phyloP scores from a whole-genome alignment of 2,797 vertebrate species.

The Pelochelys cantorii region DNA sequence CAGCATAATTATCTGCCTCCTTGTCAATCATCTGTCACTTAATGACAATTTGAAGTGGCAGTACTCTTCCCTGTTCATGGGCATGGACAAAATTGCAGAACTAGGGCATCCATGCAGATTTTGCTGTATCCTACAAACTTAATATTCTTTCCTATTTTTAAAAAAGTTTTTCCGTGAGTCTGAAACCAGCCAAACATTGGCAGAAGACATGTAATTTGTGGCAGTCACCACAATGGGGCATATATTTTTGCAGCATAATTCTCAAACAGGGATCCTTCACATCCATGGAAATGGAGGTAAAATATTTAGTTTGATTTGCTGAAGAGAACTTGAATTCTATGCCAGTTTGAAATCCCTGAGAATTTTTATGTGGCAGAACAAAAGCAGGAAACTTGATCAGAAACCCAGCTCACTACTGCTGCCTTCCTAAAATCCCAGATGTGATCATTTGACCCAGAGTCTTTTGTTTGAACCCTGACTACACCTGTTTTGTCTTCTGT shows the following conservation, averaged over 20 bases:
- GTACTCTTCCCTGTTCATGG: conserved; percentile 4
- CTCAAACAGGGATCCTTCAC: no score
- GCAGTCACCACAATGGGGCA: not conserved
- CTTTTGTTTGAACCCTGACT: not conserved
- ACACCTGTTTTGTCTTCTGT: not conserved
- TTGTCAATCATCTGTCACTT: conserved; percentile 53
- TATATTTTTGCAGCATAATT: not conserved
- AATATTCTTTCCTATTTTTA: not conserved
- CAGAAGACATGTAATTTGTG: not conserved
- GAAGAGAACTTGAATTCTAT: not conserved
- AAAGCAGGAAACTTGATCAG: not conserved
- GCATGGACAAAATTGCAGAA: conserved; percentile 33
- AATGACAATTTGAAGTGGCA: conserved; percentile 23
- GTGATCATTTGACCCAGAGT: not conserved
- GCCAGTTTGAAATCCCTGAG: not conserved
- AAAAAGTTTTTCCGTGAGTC: not conserved
- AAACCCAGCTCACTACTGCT: not conserved
- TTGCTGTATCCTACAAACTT: no score
- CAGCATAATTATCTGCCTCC: conserved; percentile 36
- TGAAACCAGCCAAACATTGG: not conserved
- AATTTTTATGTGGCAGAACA: not conserved
- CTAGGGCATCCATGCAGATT: not conserved
- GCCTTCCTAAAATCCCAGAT: not conserved
- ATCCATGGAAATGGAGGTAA: not conserved
- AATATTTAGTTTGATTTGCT: not conserved